A percentile compares a stretch with the other conserved stretches of the same genome.
Conservation (phyloP, 1,140 invertebrate genomes). For the Trachymyrmex cornetzi region DNA sequence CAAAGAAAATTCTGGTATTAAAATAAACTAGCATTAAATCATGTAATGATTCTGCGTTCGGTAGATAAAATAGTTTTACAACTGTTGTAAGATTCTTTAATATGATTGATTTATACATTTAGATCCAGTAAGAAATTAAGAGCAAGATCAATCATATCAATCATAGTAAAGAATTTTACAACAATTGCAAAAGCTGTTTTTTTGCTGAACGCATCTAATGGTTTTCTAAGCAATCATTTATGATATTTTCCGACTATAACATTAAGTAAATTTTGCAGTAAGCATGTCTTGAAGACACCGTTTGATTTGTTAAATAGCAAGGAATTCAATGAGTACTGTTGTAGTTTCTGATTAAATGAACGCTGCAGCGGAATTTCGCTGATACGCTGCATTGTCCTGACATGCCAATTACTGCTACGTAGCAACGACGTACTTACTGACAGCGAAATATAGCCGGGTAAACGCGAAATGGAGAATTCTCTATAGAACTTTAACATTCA, state of each 20-base stretch:
- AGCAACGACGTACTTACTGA: conserved; percentile 54
- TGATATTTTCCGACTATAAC: background rate
- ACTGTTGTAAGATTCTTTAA: no score
- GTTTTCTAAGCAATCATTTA: background rate
- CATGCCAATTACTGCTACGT: conserved; percentile 56
- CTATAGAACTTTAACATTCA: conserved; percentile 53
- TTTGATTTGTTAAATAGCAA: conserved; percentile 39
- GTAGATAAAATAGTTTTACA: no score
- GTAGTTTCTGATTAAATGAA: conserved; percentile 61
- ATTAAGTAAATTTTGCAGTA: background rate
- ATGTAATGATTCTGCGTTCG: background rate
- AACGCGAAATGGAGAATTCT: conserved; percentile 65
- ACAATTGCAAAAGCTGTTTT: no score
- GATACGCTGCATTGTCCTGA: conserved; percentile 60
- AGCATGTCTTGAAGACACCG: background rate
- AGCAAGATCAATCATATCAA: no score
- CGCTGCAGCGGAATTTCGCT: conserved; percentile 43
- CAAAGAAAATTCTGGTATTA: background rate
- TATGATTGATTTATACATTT: no score
- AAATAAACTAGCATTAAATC: background rate
- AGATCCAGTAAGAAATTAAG: no score
- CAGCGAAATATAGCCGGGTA: conserved; percentile 57
- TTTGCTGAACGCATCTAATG: no score
- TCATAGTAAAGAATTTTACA: no score
- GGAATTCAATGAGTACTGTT: conserved; percentile 33